Evolutionary conservation across 1,140 invertebrate species (phyloP).

Genomic region (Trichonephila clavata): DNA sequence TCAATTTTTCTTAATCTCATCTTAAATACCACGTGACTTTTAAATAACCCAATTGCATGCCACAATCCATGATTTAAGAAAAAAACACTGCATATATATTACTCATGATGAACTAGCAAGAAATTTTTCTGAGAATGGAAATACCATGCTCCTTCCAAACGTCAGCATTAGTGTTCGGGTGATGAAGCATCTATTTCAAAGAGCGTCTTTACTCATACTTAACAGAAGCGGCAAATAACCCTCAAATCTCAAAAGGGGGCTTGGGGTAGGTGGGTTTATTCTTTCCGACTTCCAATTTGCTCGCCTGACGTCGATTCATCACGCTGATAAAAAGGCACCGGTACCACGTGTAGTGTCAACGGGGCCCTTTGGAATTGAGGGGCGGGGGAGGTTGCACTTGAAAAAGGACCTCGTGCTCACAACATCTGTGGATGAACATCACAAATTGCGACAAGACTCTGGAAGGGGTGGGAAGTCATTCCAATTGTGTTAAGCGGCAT

Average conservation of each 20-base stretch:
- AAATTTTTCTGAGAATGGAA: too few species aligned
- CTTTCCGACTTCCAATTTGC: constrained; percentile 74
- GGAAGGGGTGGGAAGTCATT: background rate
- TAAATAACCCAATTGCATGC: too few species aligned
- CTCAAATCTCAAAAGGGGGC: constrained; percentile 6
- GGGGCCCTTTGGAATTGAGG: background rate
- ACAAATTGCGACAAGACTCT: constrained; percentile 32
- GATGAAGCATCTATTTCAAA: constrained; percentile 24
- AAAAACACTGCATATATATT: too few species aligned
- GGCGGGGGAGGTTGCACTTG: too few species aligned
- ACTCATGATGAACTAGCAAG: too few species aligned
- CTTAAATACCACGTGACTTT: too few species aligned
- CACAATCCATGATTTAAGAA: too few species aligned
- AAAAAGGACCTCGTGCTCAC: background rate
- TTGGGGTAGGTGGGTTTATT: background rate
- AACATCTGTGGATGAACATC: constrained; percentile 34
- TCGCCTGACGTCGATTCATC: constrained; percentile 71
- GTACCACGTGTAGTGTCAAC: constrained; percentile 11
- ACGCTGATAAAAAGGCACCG: constrained; percentile 74
- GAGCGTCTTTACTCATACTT: background rate
- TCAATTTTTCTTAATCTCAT: too few species aligned
- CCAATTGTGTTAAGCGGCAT: constrained; percentile 47
- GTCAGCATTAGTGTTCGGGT: background rate
- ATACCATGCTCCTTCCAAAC: background rate
- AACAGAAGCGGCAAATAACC: background rate